Evolutionary conservation across 2,888 invertebrate genomes (phyloP).

Genomic region (Gari tellinella): DNA sequence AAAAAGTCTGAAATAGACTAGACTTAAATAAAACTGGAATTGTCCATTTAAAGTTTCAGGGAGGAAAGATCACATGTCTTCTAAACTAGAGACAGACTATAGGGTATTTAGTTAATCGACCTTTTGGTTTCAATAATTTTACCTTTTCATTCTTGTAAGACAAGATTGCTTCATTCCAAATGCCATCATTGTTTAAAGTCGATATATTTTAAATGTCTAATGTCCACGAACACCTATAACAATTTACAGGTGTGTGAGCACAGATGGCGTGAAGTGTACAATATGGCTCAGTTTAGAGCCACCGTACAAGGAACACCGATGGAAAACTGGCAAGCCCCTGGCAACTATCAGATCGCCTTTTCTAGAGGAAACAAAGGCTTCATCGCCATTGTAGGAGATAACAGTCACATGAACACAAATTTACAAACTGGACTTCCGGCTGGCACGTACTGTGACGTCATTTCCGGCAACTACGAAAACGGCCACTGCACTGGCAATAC

Average conservation of each 20-base stretch:
- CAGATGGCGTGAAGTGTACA: constrained; percentile 81
- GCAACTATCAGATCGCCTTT: constrained; percentile 92
- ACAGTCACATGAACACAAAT: constrained; percentile 82
- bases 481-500: constrained; percentile 88
- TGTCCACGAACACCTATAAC: no score
- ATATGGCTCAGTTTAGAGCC: constrained; percentile 83
- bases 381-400: constrained; percentile 90
- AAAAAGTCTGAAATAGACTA: no score
- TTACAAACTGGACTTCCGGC: constrained; percentile 87
- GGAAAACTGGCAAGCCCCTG: constrained; percentile 92
- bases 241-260: constrained; percentile 72
- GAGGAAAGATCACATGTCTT: no score
- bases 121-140: no score
- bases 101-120: no score
- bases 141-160: no score
- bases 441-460: constrained; percentile 94
- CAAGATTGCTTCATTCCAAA: no score
- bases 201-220: no score
- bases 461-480: constrained; percentile 87
- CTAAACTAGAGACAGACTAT: no score
- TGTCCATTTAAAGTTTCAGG: no score
- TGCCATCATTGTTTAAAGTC: no score
- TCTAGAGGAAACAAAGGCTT: constrained; percentile 89
- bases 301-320: constrained; percentile 74
- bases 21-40: no score